phyloP scores from a whole-genome alignment of 1,140 invertebrate species.

The Chrysopa pallens region DNA sequence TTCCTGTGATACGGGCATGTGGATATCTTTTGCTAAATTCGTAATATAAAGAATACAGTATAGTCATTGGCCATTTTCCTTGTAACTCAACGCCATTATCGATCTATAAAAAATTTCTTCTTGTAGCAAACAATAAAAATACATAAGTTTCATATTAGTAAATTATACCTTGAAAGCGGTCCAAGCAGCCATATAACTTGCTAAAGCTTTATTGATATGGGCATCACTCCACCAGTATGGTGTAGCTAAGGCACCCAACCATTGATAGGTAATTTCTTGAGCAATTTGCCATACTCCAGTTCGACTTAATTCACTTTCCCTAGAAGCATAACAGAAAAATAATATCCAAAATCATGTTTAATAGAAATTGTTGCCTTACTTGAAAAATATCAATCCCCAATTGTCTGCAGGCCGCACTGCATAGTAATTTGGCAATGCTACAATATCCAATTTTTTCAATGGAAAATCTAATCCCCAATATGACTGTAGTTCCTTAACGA shows the following conservation, averaged over 20 bases:
- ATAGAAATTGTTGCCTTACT: conserved; percentile 28
- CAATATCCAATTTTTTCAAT: conserved; percentile 54
- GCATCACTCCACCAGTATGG: conserved; percentile 52
- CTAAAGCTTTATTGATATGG: conserved; percentile 49
- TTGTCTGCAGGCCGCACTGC: conserved; percentile 45
- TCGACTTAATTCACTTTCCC: conserved; percentile 46
- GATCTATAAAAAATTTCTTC: conserved; percentile 26
- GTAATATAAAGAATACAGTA: conserved; percentile 53
- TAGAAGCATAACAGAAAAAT: conserved; percentile 17
- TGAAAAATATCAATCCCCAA: conserved; percentile 61
- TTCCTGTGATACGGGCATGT: conserved; percentile 47
- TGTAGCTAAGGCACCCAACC: conserved; percentile 53
- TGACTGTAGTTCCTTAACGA: conserved; percentile 45
- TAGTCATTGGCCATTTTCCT: conserved; percentile 56
- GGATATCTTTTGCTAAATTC: conserved; percentile 54
- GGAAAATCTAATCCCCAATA: conserved; percentile 55
- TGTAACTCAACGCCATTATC: conserved; percentile 44
- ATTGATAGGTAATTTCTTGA: conserved; percentile 51
- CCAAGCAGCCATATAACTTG: conserved; percentile 50
- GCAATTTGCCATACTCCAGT: conserved; percentile 37
- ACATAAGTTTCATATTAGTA: not conserved
- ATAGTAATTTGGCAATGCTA: conserved; percentile 68
- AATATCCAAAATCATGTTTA: not conserved
- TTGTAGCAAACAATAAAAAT: not conserved
- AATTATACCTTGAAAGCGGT: conserved; percentile 37